Evolutionary conservation across 2,113 vertebrate species (phyloP), one percentile per base, ranked within the genome.

Genomic region (Aythya baeri): DNA sequence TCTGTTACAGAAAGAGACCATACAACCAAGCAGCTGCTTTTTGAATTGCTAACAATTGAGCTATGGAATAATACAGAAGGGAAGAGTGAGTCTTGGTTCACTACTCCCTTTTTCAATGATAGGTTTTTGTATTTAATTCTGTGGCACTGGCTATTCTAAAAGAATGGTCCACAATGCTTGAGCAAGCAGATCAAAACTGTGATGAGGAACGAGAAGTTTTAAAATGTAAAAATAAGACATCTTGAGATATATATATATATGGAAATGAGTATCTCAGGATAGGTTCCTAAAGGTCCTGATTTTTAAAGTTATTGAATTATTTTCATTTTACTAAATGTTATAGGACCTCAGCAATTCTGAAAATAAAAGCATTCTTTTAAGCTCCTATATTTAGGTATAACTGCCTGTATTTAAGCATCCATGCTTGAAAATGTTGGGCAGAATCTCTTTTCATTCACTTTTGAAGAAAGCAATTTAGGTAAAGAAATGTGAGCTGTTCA

Each of bases 21-120:
- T 88, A 62, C 88, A 93, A 88, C 79, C 83, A 93, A 92, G 81
- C 85, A 96, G 84, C 75, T 95, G 84, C 74, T 93, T 94, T 96
- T 94, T 93, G 54, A 91, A 95, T 95, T 90, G 65, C 86, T 91
- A 65, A 90, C 89, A 93, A 85, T n/a, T 91, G 91, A 88, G 78
- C 78, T 94, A 49, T 86, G 73, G 88, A 81, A 86, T 80, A 90
- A 34, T 91, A 74, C 34, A 68, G 82, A 84, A 91, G 26, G 27
- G 58, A 91, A 54, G 82, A 85, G 55, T 70, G 67, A 94, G 43
- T 59, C 71, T 93, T 86, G 81, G 52, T 95, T 94, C 70, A 75
- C 75, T 84, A 68, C 80, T 90, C 46, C 68, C 52, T 90, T 95
- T 96, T 90, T 76, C 77, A 82, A 3, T 86, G 73, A 63, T 36